These are phyloP conservation scores for Rhinopomastus cyanomelas DNA, from an alignment of 2,113 vertebrate species.

Conservation along the genomic window DNA sequence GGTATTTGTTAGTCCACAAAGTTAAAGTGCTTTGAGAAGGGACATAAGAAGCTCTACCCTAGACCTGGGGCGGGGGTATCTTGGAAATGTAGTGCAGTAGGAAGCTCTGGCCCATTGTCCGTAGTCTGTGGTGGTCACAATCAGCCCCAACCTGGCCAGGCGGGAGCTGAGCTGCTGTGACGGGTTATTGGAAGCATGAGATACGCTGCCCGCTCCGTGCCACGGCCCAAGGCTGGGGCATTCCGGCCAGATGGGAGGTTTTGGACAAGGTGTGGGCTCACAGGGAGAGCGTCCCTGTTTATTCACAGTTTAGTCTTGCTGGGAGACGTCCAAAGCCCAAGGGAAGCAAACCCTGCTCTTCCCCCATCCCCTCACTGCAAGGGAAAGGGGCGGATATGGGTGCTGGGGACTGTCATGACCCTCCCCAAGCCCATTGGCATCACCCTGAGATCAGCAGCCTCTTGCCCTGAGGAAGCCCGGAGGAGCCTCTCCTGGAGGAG, in stretches of 20 bases:
- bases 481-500: neutral
- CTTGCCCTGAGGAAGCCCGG: slow-evolving; percentile 26
- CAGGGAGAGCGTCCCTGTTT: neutral
- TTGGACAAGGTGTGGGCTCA: neutral
- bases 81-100: slow-evolving; percentile 52
- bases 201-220: neutral
- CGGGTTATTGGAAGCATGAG: slow-evolving; percentile 26
- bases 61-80: neutral
- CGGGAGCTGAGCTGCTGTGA: neutral
- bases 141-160: neutral
- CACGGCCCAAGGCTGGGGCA: neutral
- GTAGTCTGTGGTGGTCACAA: accelerated
- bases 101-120: slow-evolving; percentile 45
- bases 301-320: slow-evolving; percentile 77
- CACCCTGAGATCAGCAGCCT: slow-evolving; percentile 19
- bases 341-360: neutral
- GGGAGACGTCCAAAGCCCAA: neutral
- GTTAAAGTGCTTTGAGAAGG: slow-evolving; percentile 79
- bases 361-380: neutral
- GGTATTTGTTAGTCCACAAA: slow-evolving; percentile 70
- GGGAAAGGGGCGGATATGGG: neutral
- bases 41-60: slow-evolving; percentile 37
- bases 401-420: neutral
- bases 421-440: accelerated
- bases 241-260: neutral